Evolutionary conservation across 1,140 invertebrate species (phyloP), one percentile per base, ranked within the genome.

Genomic region (Manduca sexta): DNA sequence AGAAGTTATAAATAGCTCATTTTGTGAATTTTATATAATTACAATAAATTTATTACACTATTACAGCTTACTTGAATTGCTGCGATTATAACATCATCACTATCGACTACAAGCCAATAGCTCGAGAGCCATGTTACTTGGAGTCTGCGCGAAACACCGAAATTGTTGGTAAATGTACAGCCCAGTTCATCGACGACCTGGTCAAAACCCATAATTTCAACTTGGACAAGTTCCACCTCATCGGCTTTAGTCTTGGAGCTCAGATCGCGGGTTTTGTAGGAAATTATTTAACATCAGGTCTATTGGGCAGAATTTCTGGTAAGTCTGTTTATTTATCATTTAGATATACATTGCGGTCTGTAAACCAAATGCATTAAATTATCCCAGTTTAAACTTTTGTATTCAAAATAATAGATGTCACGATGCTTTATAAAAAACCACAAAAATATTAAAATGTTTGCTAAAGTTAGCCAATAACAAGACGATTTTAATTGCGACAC

Each of bases 211-310:
- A 86, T 30, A 87, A 88, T 1, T 87, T 93, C 1, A 44, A 80
- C 0, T 68, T 93, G 15, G 62, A 86, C n/a, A 85, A 79, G 40
- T 87, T 95, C 49, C 96, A 98, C 69, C 75, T 97, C 2, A 94
- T 98, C 56, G 97, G 96, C 0, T 97, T 97, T 75, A 97, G 95
- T 69, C 88, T 98, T 7, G 97, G 97, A 0, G 95, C 92, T 0
- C 95, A 98, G 57, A 89, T 93, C 2, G 93, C 95, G 0, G 96
- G 95, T 0, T 93, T 92, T 54, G 91, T 93, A 14, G 92, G 93
- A 0, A 92, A 93, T 60, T 87, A 69, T 69, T 71, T 76, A 46
- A 84, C 60, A 60, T 84, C 49, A 18, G 86, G 65, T 53, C 86
- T 73, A 45, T 64, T 90, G 6, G 67, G 76, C 2, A 79, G 88